phyloP scores from a whole-genome alignment of 2,113 vertebrate genomes.

The Cynopterus brachyotis region DNA sequence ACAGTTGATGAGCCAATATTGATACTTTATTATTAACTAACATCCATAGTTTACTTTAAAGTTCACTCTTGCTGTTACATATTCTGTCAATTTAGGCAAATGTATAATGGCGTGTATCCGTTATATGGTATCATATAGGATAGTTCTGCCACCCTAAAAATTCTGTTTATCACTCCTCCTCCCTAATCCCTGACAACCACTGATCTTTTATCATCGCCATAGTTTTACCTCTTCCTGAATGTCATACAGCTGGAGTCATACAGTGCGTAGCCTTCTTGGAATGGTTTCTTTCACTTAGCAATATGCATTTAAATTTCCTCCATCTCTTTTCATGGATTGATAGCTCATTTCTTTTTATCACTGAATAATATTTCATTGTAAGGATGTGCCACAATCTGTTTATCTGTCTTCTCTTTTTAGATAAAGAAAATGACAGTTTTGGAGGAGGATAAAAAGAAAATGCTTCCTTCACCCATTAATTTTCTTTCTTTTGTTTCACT shows the following conservation, averaged over 20 bases:
- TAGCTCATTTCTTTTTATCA: neutral
- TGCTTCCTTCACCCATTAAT: neutral
- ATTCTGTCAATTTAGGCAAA: neutral
- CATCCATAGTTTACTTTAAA: fast-evolving
- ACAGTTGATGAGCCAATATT: fast-evolving
- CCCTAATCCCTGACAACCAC: neutral
- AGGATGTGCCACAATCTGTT: neutral
- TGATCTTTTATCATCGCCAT: fast-evolving
- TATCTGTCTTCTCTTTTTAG: neutral
- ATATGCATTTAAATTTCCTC: fast-evolving
- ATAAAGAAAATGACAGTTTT: neutral
- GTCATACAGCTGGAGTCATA: fast-evolving
- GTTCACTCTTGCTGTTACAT: neutral
- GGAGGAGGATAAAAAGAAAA: neutral
- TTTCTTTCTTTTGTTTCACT: neutral
- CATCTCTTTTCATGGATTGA: fast-evolving
- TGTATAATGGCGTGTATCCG: fast-evolving
- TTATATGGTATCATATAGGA: fast-evolving
- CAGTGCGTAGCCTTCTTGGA: neutral
- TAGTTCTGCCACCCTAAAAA: no score
- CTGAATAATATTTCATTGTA: neutral
- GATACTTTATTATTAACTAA: neutral
- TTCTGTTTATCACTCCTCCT: neutral
- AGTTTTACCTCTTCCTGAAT: neutral
- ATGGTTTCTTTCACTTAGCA: neutral